phyloP scores from a whole-genome alignment of 2,888 invertebrate species.

The Chamaedrilus cognettii region DNA sequence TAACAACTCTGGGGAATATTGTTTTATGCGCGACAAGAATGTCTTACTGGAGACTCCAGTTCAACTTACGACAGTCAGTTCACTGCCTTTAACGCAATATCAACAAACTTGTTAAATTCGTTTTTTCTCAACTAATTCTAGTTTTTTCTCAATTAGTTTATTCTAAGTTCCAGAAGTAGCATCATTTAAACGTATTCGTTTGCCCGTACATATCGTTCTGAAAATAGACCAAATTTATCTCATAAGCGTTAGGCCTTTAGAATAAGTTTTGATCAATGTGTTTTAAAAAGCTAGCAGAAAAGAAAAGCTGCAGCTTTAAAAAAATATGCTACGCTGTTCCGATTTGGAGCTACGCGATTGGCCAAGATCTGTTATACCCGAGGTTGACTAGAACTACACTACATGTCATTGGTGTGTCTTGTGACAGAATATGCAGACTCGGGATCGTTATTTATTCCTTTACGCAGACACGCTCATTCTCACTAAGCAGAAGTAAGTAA shows the following conservation, averaged over 20 bases:
- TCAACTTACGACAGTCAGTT: not conserved
- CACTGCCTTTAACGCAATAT: not conserved
- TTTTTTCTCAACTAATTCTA: not conserved
- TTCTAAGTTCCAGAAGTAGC: not conserved
- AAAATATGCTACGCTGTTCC: not conserved
- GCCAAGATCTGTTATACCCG: not conserved
- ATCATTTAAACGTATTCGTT: too few species aligned
- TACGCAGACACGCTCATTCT: constrained; percentile 9
- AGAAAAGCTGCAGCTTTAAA: not conserved
- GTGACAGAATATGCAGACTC: constrained; percentile 12
- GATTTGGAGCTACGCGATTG: not conserved
- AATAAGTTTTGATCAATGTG: too few species aligned
- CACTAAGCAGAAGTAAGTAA: constrained; percentile 16
- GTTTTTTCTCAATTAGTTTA: not conserved
- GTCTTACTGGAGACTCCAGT: not conserved
- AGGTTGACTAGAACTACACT: not conserved
- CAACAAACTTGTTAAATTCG: not conserved
- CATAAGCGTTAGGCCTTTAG: too few species aligned
- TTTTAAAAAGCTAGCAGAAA: too few species aligned
- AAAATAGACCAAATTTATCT: too few species aligned
- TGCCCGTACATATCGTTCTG: too few species aligned
- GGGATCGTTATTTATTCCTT: constrained; percentile 16
- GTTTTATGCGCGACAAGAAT: not conserved
- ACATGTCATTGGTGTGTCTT: too few species aligned
- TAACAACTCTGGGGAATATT: not conserved